Base-by-base conservation (phyloP, 2,113 vertebrate species). In the Tympanuchus pallidicinctus region DNA sequence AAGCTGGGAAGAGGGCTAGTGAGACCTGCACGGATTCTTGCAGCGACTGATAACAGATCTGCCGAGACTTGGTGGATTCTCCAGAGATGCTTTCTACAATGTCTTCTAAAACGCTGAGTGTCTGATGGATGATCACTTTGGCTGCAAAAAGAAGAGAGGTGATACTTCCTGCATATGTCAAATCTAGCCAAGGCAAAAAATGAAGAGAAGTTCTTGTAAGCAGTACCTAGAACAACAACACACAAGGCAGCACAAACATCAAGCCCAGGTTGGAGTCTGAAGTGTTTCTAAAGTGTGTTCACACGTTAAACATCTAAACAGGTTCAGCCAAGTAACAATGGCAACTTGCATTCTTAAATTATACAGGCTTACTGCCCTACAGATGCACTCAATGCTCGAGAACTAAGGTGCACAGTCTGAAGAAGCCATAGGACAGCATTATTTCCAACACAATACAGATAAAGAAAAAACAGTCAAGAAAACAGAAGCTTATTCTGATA, bases 1-100 rank as follows among this genome's bases (percentile, higher is more conserved):
- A 99, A 93, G 98, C 97, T 75, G 99, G 99, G 95, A 99, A 99
- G 94, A 99, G 99, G 92, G 98, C 98, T 88, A 99, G 98, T 50
- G 99, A 99, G 95, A 99, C 99, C 98, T 99, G 99, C 90, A 99
- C 99, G 3, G 99, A 99, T 93, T 99, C 99, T 97, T 99, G 99
- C 87, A 99, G 97, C 4, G 99, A 99, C 97, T 99, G 99, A 93
- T 99, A 99, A 96, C 99, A 99, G 96, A 99, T 99, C 98, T 99
- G 99, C 13, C 99, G 98, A 21, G 99, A 99, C 96, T 99, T 99
- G 91, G 99, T 99, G 92, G 99, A 98, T 92, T 99, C 99, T 78
- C 99, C 98, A 10, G 99, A 99, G 90, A 99, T 98, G 90, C 98
- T 99, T 96, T 99, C 98, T 85, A 99, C 99, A 3, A 99, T 97